phyloP scores from a whole-genome alignment of 2,797 vertebrate species.

The Nothura maculosa region DNA sequence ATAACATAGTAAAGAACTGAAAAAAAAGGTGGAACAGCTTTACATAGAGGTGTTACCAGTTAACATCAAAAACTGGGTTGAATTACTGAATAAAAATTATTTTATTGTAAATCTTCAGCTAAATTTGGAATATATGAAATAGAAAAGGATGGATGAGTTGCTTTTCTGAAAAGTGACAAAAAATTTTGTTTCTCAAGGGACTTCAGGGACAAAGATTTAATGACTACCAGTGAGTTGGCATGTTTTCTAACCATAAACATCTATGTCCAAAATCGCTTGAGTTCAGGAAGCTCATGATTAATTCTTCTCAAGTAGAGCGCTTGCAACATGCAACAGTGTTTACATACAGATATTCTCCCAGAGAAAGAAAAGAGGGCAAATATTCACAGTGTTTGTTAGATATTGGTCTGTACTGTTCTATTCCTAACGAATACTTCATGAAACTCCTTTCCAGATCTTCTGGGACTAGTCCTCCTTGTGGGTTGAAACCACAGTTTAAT shows the following conservation, averaged over 20 bases:
- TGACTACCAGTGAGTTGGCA: not conserved
- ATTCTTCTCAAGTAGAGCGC: not conserved
- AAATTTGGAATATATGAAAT: not conserved
- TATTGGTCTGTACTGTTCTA: not conserved
- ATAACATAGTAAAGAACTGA: not conserved
- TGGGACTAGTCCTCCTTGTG: not conserved
- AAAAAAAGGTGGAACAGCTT: not conserved
- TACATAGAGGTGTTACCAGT: not conserved
- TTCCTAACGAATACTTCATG: not conserved
- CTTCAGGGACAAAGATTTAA: not conserved
- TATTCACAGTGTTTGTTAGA: not conserved
- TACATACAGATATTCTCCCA: not conserved
- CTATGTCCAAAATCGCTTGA: not conserved
- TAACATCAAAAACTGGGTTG: not conserved
- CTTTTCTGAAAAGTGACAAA: not conserved
- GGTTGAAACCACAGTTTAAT: not conserved
- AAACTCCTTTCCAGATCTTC: not conserved
- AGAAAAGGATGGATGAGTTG: not conserved
- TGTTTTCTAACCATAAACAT: not conserved
- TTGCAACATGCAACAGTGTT: not conserved
- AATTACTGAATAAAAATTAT: not conserved
- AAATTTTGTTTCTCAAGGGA: fast-evolving
- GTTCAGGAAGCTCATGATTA: not conserved
- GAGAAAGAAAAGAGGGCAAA: not conserved
- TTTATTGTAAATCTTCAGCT: not conserved